Conservation (phyloP, 2,797 vertebrate species). For the Podarcis lilfordi region DNA sequence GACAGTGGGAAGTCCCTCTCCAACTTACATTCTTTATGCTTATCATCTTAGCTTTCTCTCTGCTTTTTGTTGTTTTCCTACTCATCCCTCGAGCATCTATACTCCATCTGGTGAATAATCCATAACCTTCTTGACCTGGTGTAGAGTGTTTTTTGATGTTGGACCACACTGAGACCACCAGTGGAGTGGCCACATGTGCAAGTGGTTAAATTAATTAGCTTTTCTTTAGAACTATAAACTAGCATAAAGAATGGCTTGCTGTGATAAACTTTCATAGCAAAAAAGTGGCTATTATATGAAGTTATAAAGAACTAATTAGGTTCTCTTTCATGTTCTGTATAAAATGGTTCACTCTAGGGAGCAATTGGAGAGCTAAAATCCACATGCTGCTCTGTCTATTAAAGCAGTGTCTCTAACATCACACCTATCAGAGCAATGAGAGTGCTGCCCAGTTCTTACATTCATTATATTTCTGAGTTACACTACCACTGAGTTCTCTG, state of each 20-base stretch:
- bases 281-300: slow-evolving; percentile 15
- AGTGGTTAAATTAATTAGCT: slow-evolving; percentile 5
- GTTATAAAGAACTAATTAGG: slow-evolving; percentile 25
- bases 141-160: slow-evolving; percentile 10
- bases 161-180: neutral
- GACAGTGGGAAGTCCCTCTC: neutral
- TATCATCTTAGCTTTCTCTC: neutral
- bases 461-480: no score
- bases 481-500: no score
- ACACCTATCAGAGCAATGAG: neutral
- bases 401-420: neutral
- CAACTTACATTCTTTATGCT: neutral
- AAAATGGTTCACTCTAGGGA: slow-evolving; percentile 5
- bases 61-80: neutral
- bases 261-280: slow-evolving; percentile 12
- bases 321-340: slow-evolving; percentile 22
- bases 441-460: neutral
- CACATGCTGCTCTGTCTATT: neutral
- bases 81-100: neutral
- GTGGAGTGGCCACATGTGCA: neutral
- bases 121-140: neutral
- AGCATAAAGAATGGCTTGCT: slow-evolving; percentile 6
- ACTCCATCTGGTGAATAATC: neutral
- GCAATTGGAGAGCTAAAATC: neutral
- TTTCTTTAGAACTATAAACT: slow-evolving; percentile 21